Base-by-base conservation (phyloP, 2,113 vertebrate genomes). In the Colaptes auratus region DNA sequence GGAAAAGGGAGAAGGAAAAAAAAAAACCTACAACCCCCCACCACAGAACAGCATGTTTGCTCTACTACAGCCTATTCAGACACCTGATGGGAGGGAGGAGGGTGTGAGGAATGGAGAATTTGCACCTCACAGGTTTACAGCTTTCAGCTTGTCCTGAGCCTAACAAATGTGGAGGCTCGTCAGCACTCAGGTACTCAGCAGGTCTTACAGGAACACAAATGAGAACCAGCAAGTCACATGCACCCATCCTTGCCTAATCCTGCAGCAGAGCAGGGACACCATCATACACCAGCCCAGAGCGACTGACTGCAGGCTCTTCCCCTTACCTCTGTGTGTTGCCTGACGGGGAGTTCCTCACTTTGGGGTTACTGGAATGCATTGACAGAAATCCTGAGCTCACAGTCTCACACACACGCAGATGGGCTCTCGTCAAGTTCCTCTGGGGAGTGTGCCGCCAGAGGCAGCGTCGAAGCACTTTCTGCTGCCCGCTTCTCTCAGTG, bases 291-390 rank as follows among this genome's bases (percentile, higher is more conserved):
- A 61, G 30, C 16, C 65, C 74, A 42, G 27, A 89, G 71, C 60
- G 71, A 71, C 59, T 46, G 65, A 58, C 44, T 81, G 55, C 56
- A 16, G 31, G 50, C 61, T 69, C 96, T 61, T 55, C 42, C 83
- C 58, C 96, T 98, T 97, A 99, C 98, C 98, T 99, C 97, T 99
- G 98, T 94, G 98, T 98, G 98, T 98, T 98, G 98, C 98, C 98
- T 97, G 98, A 98, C 2, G 98, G 98, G 96, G 98, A 99, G 98
- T 98, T 99, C 98, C 98, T 98, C 98, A 99, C 98, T 98, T 99
- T 99, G 97, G 98, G 98, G 97, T 98, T 99, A 97, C 98, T 99
- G 98, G 98, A 98, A 99, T 99, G 98, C 98, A 99, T 99, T 99
- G 98, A 98, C 98, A 98, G 98, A 97, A 98, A 98, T 98, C 98